Percentiles rank a stretch among this genome's conserved stretches.
phyloP scores from a whole-genome alignment of 2,888 invertebrate genomes.

The Hedya salicella region DNA sequence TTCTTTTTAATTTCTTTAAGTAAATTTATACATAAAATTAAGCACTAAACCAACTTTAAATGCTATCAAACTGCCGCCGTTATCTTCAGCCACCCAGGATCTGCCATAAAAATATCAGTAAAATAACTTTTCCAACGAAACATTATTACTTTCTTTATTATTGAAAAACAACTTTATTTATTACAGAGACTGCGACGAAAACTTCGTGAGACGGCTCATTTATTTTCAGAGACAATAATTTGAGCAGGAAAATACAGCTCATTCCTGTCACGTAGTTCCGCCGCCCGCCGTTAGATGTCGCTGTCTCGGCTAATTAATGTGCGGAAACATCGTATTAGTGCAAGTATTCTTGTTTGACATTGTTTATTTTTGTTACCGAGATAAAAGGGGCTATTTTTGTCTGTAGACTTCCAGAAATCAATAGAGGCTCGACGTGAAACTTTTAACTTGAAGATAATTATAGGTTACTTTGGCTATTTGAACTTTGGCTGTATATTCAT shows the following conservation, averaged over 20 bases:
- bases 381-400: slow-evolving; percentile 39
- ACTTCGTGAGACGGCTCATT: slow-evolving; percentile 18
- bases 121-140: slow-evolving; percentile 4
- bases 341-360: slow-evolving; percentile 39
- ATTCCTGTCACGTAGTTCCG: slow-evolving; percentile 38
- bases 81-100: not conserved
- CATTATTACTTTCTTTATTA: slow-evolving; percentile 15
- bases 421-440: slow-evolving; percentile 14
- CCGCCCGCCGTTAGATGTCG: slow-evolving; percentile 27
- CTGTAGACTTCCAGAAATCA: slow-evolving; percentile 11
- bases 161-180: slow-evolving; percentile 16
- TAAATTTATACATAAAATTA: not conserved
- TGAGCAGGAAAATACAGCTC: slow-evolving; percentile 18
- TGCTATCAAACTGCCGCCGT: not conserved
- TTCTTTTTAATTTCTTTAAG: not conserved
- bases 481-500: slow-evolving; percentile 9
- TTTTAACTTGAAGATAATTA: slow-evolving; percentile 1
- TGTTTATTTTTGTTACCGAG: slow-evolving; percentile 35
- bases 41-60: not conserved
- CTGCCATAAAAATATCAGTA: slow-evolving; percentile 8
- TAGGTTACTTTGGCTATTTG: not conserved
- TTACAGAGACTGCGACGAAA: slow-evolving; percentile 3
- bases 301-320: slow-evolving; percentile 35
- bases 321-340: slow-evolving; percentile 40
- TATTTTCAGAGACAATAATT: slow-evolving; percentile 30